Base-by-base conservation (phyloP, 2,113 vertebrate genomes). In the Maccullochella peelii region DNA sequence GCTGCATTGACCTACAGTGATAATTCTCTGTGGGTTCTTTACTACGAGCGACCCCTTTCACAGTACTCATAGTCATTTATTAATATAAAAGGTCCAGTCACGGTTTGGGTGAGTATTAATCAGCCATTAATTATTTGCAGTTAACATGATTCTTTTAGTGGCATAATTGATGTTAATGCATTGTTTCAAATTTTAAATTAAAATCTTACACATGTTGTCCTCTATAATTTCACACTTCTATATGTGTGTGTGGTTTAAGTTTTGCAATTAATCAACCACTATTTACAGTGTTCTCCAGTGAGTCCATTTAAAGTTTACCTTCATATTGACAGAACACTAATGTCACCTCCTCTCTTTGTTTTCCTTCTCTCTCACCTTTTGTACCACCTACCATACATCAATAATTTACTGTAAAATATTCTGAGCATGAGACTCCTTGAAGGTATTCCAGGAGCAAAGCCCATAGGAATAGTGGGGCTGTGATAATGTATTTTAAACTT, bases 401-500 rank as follows among this genome's bases (percentile, higher is more conserved):
- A 91, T 91, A 90, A 85, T 79, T 83, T 89, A 91, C 86, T 90
- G 83, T 88, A 92, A 91, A 91, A 87, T 94, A 95, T 94, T 93
- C 93, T 83, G 72, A 85, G 88, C 89, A 93, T 94, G 92, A 90
- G 82, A 92, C 92, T 89, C 88, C 83, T 94, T 91, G 87, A 91
- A 87, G 90, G 77, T 87, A 84, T 92, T 88, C 75, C 88, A 85
- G 87, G 68, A 94, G 83, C 83, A 87, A 89, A 84, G 71, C 93
- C 91, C 80, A 76, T 0, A 82, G 91, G 93, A 88, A 86, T 82
- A 86, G 77, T 66, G 73, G 86, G 90, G 82, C 83, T 89, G 73
- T 91, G 89, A 94, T 94, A 87, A 92, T 95, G 94, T 94, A 94
- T 95, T 94, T 95, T 93, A 94, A 95, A 94, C 90, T 90, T 93